Base-by-base conservation (phyloP, 2,113 vertebrate genomes). In the Cynopterus brachyotis region DNA sequence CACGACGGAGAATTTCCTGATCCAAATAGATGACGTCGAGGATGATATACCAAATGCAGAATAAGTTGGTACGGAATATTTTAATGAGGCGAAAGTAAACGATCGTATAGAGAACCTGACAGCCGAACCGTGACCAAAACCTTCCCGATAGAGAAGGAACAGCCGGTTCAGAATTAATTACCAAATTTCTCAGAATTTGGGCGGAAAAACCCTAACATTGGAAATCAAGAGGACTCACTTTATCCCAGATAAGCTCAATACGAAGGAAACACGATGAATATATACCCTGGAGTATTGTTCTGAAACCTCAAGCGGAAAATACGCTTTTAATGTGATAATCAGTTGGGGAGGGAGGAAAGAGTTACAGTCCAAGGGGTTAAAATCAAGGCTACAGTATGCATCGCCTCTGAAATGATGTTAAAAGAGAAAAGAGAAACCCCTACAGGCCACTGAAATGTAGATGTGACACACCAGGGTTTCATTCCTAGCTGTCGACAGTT, bases 241-340 rank as follows among this genome's bases (percentile, higher is more conserved):
- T 26, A 94, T 50, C 37, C 15, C 40, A 89, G n/a, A 40, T 86
- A 45, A 64, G 40, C 62, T 28, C 13, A 59, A 72, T 66, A 32
- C 47, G 85, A 89, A 93, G 62, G 35, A 88, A 96, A 92, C 5
- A 69, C 24, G 59, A 82, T 72, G 79, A 87, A 83, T 53, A 92
- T 13, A 82, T 59, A 60, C 32, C 62, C 55, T 55, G 0, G 28
- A 19, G 6, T 22, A 75, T 59, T 90, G 70, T 66, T 90, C 50
- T 83, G 80, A 75, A 92, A 62, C 40, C 4, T 24, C 40, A 45
- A 70, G 15, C 35, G 60, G 13, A 42, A 50, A 91, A 19, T 35
- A 47, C 6, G 60, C 15, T 55, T 47, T 7, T 24, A 50, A 75
- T 28, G 3, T 91, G 50, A 84, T 62, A 47, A 75, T 62, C 69